These are phyloP conservation scores for Callospermophilus lateralis DNA, from an alignment of 2,113 vertebrate species.

Conservation along the genomic window DNA sequence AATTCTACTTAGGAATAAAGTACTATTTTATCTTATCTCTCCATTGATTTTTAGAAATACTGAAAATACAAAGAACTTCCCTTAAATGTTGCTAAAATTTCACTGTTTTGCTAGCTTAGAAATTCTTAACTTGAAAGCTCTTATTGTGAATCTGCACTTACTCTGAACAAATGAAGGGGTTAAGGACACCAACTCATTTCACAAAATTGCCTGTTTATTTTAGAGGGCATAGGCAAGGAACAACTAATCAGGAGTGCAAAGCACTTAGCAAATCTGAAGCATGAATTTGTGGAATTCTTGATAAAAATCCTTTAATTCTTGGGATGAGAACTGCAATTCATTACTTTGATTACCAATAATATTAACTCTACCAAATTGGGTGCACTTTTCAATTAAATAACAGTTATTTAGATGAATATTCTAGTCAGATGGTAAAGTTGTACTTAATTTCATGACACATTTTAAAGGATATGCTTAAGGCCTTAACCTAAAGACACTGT, in stretches of 20 bases:
- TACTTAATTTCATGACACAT: constrained; percentile 56
- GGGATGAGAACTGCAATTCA: neutral
- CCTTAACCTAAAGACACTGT: neutral
- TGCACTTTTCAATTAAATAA: constrained; percentile 44
- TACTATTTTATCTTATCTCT: neutral
- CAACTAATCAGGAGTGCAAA: constrained; percentile 26
- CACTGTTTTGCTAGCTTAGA: neutral
- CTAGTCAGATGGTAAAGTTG: constrained; percentile 6
- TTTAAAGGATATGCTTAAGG: constrained; percentile 19
- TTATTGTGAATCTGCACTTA: neutral
- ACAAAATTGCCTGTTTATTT: constrained; percentile 3
- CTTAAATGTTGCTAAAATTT: neutral
- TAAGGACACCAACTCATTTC: neutral
- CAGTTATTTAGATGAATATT: constrained; percentile 57
- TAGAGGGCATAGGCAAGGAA: neutral
- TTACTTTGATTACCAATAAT: constrained; percentile 44
- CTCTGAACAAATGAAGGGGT: neutral
- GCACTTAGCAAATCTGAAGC: constrained; percentile 56
- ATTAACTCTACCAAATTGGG: constrained; percentile 19
- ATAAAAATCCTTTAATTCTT: constrained; percentile 32
- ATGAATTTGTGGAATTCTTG: neutral
- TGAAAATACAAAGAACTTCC: constrained; percentile 6
- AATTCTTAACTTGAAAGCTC: constrained; percentile 27
- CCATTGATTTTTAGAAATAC: neutral
- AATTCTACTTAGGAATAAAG: constrained; percentile 7